phyloP scores from a whole-genome alignment of 2,888 invertebrate genomes.

The Leuctra nigra region DNA sequence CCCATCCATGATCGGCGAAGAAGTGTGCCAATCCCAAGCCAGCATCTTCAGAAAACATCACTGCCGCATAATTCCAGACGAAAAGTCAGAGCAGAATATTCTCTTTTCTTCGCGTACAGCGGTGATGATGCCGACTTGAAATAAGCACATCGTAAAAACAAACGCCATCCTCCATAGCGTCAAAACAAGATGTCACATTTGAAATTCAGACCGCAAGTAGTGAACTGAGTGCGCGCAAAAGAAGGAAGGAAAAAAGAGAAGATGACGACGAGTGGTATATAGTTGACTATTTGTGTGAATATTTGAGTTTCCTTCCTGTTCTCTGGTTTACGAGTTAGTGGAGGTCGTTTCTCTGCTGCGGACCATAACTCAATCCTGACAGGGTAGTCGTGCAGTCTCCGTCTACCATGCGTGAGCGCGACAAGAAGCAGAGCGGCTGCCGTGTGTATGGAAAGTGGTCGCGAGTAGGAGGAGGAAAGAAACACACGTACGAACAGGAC shows the following conservation, averaged over 20 bases:
- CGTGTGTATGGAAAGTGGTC: conserved; percentile 11
- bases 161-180: conserved; percentile 7
- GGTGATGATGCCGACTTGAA: conserved; percentile 17
- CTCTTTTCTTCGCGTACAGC: not conserved
- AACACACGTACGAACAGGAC: conserved; percentile 9
- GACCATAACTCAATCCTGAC: conserved; percentile 23
- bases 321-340: conserved; percentile 15
- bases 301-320: conserved; percentile 17
- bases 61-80: not conserved
- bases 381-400: conserved; percentile 13
- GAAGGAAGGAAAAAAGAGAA: not conserved
- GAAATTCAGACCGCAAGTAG: conserved; percentile 24
- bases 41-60: no score
- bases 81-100: conserved; percentile 1
- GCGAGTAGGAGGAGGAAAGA: conserved; percentile 7
- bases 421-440: not conserved
- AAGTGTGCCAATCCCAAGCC: not conserved
- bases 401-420: not conserved
- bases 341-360: conserved; percentile 6
- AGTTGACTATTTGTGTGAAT: conserved; percentile 21
- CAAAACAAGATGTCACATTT: conserved; percentile 20
- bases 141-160: conserved; percentile 27
- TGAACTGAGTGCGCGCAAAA: not conserved
- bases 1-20: not conserved
- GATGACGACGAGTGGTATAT: not conserved